Base-by-base conservation (phyloP, 2,888 invertebrate species). In the Margaritifera margaritifera region DNA sequence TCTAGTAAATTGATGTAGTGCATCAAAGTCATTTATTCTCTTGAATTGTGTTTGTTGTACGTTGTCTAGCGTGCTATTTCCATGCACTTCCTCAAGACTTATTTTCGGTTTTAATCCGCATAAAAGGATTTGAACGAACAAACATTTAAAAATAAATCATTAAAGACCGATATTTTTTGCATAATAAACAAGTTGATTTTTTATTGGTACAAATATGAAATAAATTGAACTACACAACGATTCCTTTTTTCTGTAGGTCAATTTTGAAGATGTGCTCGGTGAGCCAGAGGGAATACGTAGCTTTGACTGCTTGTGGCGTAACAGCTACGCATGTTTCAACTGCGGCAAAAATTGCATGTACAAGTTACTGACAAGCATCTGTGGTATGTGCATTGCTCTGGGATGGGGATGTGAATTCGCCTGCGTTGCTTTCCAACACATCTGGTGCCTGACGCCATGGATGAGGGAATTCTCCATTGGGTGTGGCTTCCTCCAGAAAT, bases 371-470 rank as follows among this genome's bases (percentile, higher is more conserved):
- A 92, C 93, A 1, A 92, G 94, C 62, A 80, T 94, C 27, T 90
- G 93, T 11, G 94, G 93, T 0, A 93, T 94, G 6, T 91, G 94
- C 31, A 91, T 93, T 64, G 94, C 94, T 0, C 90, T 94, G 70
- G 89, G 92, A 76, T 91, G 94, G 62, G 85, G 86, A 25, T 84
- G 83, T 59, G 75, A 75, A 62, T 85, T 83, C 70, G 86, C 82
- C 62, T 51, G 93, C 79, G 90, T 94, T 22, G 93, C 94, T 6
- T 83, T 83, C 72, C 50, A 74, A 22, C 93, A 94, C 90, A 93
- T 94, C 83, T 94, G 94, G 94, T 94, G 94, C 85, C 90, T 92
- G 24, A 93, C 92, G 0, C 94, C 94, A 0, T 92, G 92, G 70
- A 89, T 94, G 65, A 91, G 94, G 65, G 91, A 89, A 73, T 92